Percentiles rank a stretch among this genome's conserved stretches.
Evolutionary conservation across 2,888 invertebrate genomes (phyloP).

Genomic region (Drosophila multiciliata): DNA sequence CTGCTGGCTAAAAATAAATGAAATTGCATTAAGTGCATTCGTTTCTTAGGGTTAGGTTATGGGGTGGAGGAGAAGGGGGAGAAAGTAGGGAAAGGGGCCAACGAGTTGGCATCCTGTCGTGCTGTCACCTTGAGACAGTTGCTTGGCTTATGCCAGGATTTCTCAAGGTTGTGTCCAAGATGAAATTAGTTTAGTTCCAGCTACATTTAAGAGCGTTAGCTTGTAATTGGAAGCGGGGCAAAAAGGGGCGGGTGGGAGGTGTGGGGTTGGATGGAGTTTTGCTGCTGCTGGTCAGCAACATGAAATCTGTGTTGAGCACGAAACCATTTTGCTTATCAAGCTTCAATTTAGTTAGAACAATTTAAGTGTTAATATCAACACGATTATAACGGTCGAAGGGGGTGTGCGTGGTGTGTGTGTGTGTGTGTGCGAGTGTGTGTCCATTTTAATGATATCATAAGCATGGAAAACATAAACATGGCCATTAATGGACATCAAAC

Average conservation of each 20-base stretch:
- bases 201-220: constrained; percentile 31
- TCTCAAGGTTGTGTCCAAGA: constrained; percentile 48
- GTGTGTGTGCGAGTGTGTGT: constrained; percentile 26
- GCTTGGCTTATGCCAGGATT: constrained; percentile 29
- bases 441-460: constrained; percentile 64
- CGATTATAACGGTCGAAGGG: constrained; percentile 21
- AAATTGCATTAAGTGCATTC: constrained; percentile 66
- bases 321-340: constrained; percentile 25
- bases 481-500: constrained; percentile 66
- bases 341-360: constrained; percentile 29
- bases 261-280: neutral
- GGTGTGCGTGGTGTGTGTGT: constrained; percentile 4
- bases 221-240: constrained; percentile 15
- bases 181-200: constrained; percentile 56
- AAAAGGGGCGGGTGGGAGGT: no score
- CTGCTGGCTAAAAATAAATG: constrained; percentile 41
- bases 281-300: neutral
- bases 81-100: neutral
- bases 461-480: constrained; percentile 65
- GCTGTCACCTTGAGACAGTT: constrained; percentile 45
- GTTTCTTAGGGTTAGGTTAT: neutral
- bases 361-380: constrained; percentile 40
- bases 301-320: constrained; percentile 17
- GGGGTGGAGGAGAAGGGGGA: neutral
- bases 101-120: constrained; percentile 31